A percentile compares a stretch with the other conserved stretches of the same genome.
Conservation (phyloP, 2,888 invertebrate species). For the Alloscopus bannaensis region DNA sequence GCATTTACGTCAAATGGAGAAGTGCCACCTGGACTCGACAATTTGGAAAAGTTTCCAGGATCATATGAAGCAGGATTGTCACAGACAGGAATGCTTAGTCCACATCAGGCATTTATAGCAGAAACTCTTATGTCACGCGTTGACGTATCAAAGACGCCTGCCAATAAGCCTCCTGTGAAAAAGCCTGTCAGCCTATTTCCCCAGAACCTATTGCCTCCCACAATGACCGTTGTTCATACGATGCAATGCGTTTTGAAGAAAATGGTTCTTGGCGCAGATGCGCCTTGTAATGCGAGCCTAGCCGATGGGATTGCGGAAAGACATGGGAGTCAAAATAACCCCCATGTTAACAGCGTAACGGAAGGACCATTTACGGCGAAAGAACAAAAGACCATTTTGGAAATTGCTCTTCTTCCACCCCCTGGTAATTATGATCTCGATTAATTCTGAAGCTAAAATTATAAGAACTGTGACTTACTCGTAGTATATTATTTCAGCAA, state of each 20-base stretch:
- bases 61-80: constrained; percentile 15
- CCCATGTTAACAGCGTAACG: not conserved
- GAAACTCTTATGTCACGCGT: constrained; percentile 44
- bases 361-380: constrained; percentile 12
- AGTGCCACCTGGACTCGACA: not conserved
- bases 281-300: constrained; percentile 54
- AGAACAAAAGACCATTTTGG: constrained; percentile 63
- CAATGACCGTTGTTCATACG: constrained; percentile 56
- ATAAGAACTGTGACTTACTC: not conserved
- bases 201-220: constrained; percentile 53
- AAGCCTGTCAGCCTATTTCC: constrained; percentile 42
- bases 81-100: not conserved
- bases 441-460: no score
- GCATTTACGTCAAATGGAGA: no score
- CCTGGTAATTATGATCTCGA: constrained; percentile 22
- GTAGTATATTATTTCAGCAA: constrained; percentile 27
- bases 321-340: constrained; percentile 29
- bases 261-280: constrained; percentile 60
- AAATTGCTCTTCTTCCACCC: constrained; percentile 49
- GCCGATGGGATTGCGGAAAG: constrained; percentile 45
- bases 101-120: constrained; percentile 39
- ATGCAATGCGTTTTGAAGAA: constrained; percentile 67
- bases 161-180: constrained; percentile 22
- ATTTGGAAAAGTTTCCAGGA: constrained; percentile 17
- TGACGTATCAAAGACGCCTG: constrained; percentile 4